These are phyloP conservation scores for Pachycephala philippinensis DNA, from an alignment of 2,113 vertebrate species.

Conservation along the genomic window DNA sequence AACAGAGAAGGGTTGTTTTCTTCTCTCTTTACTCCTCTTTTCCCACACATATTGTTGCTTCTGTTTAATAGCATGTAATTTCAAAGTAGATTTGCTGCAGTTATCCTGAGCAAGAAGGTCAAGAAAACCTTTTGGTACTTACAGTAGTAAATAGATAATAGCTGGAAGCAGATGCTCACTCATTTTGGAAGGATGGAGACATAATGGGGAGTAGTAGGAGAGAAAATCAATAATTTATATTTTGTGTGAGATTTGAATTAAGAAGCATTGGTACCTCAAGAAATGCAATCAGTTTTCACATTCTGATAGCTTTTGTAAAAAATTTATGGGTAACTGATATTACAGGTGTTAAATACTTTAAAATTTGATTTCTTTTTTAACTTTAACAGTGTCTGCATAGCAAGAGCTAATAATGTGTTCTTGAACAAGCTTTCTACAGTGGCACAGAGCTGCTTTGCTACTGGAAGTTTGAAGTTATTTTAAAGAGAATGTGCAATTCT, in stretches of 20 bases:
- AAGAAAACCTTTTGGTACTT: not conserved
- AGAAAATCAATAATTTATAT: not conserved
- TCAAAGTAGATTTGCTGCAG: not conserved
- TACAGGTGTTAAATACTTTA: not conserved
- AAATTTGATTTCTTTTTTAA: not conserved
- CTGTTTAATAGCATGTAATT: not conserved
- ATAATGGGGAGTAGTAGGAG: not conserved
- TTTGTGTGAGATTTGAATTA: not conserved
- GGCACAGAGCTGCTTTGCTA: not conserved
- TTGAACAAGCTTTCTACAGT: not conserved
- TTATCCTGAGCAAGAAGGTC: not conserved
- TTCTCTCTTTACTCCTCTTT: not conserved
- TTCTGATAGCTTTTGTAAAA: not conserved
- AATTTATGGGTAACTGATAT: not conserved
- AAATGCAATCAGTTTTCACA: fast-evolving
- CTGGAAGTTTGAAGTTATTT: not conserved
- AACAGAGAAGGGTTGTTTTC: not conserved
- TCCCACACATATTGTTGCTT: not conserved
- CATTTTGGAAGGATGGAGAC: not conserved
- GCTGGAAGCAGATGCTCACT: not conserved
- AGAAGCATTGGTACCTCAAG: not conserved
- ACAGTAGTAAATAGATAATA: not conserved
- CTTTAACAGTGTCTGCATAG: not conserved
- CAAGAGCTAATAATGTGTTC: not conserved
- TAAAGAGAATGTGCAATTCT: not conserved